phyloP scores from a whole-genome alignment of 1,140 invertebrate genomes.

The Ptiloglossa arizonensis region DNA sequence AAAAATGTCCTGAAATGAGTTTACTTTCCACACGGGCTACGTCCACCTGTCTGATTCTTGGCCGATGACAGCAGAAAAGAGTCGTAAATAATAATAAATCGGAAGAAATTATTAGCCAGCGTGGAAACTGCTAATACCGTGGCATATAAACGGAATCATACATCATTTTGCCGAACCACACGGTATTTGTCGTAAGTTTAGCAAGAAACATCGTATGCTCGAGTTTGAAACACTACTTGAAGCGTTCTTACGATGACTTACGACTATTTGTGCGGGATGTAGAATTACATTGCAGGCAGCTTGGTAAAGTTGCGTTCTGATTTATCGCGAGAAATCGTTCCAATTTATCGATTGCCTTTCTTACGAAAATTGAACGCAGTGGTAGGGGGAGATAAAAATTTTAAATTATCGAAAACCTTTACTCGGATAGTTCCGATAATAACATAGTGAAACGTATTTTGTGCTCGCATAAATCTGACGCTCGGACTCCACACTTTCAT shows the following conservation, averaged over 20 bases:
- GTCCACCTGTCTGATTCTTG: not conserved
- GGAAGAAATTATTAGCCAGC: not conserved
- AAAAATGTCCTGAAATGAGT: not conserved
- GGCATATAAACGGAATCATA: not conserved
- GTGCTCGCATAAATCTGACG: not conserved
- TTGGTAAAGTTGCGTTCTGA: not conserved
- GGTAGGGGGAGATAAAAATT: not conserved
- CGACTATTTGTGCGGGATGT: not conserved
- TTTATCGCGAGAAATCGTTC: not conserved
- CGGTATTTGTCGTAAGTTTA: not conserved
- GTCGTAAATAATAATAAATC: conserved; percentile 19
- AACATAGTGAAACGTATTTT: not conserved
- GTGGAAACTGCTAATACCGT: not conserved
- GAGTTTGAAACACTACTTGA: not conserved
- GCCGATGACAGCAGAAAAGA: not conserved
- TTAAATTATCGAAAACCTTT: not conserved
- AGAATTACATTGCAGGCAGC: not conserved
- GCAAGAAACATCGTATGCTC: not conserved
- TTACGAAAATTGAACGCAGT: too few relatives aligned
- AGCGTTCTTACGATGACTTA: not conserved
- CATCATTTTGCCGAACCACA: not conserved
- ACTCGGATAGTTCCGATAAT: not conserved
- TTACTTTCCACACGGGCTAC: not conserved
- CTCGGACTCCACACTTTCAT: not conserved
- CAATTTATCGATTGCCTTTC: not conserved